Evolutionary conservation across 1,140 invertebrate species (phyloP).

Genomic region (Paracyclopina nana): DNA sequence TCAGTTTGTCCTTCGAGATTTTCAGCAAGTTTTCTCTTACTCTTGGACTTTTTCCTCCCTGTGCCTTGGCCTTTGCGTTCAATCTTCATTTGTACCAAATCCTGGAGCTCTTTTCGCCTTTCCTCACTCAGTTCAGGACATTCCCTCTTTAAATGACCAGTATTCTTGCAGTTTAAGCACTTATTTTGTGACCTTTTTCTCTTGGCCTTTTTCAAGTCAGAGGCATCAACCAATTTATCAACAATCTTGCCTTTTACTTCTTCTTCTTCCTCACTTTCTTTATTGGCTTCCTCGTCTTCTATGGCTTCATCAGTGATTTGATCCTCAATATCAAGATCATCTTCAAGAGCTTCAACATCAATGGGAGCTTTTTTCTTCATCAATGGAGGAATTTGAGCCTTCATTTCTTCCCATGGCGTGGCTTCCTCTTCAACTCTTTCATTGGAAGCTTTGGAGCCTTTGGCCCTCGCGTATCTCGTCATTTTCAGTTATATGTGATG

Average conservation of each 20-base stretch:
- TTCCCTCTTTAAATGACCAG: constrained; percentile 10
- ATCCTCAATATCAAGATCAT: constrained; percentile 26
- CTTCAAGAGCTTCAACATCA: constrained; percentile 22
- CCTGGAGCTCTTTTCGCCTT: constrained; percentile 12
- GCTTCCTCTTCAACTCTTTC: constrained; percentile 40
- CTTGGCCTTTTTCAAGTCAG: background rate
- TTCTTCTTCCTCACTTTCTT: background rate
- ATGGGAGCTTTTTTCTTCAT: constrained; percentile 18
- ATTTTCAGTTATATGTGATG: constrained; percentile 33
- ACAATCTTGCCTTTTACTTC: background rate
- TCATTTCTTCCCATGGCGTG: constrained; percentile 49
- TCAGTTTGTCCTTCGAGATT: background rate
- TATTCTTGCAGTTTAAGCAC: constrained; percentile 8
- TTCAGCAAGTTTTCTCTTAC: constrained; percentile 1
- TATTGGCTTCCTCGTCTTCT: background rate
- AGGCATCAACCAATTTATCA: background rate
- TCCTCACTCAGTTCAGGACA: constrained; percentile 11
- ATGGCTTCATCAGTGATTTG: constrained; percentile 22
- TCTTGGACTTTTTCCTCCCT: constrained; percentile 13
- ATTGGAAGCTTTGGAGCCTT: constrained; percentile 50
- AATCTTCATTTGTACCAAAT: constrained; percentile 4
- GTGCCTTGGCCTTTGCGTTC: constrained; percentile 12
- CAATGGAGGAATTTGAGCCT: constrained; percentile 32
- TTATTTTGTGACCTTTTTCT: background rate
- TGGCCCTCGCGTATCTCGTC: constrained; percentile 48